phyloP scores from a whole-genome alignment of 2,113 vertebrate genomes.

The Acrocephalus arundinaceus region DNA sequence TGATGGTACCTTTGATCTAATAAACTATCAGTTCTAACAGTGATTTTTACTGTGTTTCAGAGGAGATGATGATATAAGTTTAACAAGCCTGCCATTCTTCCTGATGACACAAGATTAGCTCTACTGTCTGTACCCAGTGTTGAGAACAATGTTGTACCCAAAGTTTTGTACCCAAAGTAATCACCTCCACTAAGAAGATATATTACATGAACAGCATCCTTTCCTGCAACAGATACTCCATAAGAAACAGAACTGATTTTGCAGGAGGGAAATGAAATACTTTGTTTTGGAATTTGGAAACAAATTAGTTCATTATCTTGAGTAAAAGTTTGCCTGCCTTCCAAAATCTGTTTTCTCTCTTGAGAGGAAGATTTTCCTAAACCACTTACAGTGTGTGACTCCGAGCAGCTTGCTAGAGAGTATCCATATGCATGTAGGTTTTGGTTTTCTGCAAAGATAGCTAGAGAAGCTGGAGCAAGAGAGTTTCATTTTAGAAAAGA shows the following conservation, averaged over 20 bases:
- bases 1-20: constrained; percentile 70
- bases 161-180: constrained; percentile 29
- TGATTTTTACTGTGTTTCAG: constrained; percentile 68
- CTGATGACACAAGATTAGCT: constrained; percentile 69
- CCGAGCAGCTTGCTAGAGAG: background rate
- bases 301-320: constrained; percentile 9
- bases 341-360: background rate
- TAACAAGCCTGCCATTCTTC: constrained; percentile 60
- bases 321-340: background rate
- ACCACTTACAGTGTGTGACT: background rate
- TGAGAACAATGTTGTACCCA: background rate
- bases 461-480: background rate
- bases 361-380: background rate
- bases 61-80: constrained; percentile 63
- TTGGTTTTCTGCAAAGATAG: constrained; percentile 1
- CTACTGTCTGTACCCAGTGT: background rate
- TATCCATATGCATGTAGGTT: background rate
- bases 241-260: constrained; percentile 44
- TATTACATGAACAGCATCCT: background rate
- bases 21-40: constrained; percentile 69
- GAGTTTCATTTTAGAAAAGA: background rate
- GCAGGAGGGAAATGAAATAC: constrained; percentile 11
- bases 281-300: constrained; percentile 49
- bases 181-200: constrained; percentile 16
- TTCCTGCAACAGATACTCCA: background rate